A percentile compares a stretch with the other conserved stretches of the same genome.
These are phyloP conservation scores for Amphipoea oculea DNA, from an alignment of 2,888 invertebrate genomes.

Conservation along the genomic window DNA sequence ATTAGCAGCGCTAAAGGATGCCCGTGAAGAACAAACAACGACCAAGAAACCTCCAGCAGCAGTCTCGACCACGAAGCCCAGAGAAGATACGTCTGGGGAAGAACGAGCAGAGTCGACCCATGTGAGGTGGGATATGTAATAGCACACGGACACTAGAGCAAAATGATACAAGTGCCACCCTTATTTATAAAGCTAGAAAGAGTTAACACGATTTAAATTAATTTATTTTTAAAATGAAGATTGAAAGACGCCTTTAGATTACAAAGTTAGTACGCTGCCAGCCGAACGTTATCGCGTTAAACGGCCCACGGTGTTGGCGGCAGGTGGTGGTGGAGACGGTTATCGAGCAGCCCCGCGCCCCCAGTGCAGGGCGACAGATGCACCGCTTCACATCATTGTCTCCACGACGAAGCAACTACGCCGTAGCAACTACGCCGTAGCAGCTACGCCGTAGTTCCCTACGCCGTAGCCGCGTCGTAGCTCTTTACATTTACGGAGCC, in stretches of 20 bases:
- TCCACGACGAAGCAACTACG: not conserved
- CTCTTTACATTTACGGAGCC: not conserved
- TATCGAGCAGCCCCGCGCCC: not conserved
- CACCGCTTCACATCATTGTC: not conserved
- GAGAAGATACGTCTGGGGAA: no score
- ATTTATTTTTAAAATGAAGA: not conserved
- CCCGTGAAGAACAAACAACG: not conserved
- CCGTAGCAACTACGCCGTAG: conserved; percentile 13
- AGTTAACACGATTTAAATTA: not conserved
- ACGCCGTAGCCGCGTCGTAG: conserved; percentile 1
- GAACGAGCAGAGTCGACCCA: not conserved
- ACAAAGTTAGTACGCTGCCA: not conserved
- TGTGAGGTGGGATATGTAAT: not conserved
- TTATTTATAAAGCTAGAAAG: not conserved
- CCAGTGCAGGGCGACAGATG: not conserved
- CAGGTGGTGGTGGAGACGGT: not conserved
- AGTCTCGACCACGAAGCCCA: not conserved
- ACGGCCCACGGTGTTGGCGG: not conserved
- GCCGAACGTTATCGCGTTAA: not conserved
- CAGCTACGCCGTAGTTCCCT: conserved; percentile 1
- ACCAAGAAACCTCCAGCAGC: not conserved
- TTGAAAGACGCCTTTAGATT: not conserved
- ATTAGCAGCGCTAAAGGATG: not conserved
- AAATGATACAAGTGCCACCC: not conserved
- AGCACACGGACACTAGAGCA: not conserved